Evolutionary conservation across 1,140 invertebrate genomes (phyloP).

Genomic region (Saccostrea cuccullata): DNA sequence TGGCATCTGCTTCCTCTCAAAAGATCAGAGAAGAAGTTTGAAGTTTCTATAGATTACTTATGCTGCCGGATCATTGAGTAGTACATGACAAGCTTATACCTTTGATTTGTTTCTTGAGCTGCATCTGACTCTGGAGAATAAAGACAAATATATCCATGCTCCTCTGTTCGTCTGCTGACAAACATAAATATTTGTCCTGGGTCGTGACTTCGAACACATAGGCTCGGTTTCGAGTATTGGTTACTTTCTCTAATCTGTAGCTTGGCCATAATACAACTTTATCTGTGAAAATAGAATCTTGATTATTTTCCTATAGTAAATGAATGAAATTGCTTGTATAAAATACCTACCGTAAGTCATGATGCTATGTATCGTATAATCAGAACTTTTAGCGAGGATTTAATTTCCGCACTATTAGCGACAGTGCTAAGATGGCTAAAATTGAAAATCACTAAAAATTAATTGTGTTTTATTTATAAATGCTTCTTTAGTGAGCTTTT

Average conservation of each 20-base stretch:
- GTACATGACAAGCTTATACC: slow-evolving; percentile 52
- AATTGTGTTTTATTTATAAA: no score
- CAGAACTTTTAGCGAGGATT: no score
- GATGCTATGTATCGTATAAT: no score
- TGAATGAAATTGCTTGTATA: no score
- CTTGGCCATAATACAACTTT: slow-evolving; percentile 60
- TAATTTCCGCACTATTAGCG: no score
- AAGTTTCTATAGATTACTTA: background rate
- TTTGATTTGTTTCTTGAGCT: slow-evolving; percentile 68
- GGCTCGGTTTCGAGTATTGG: slow-evolving; percentile 67
- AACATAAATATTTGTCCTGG: slow-evolving; percentile 66
- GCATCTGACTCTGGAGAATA: slow-evolving; percentile 68
- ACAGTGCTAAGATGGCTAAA: no score
- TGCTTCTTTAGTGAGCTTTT: no score
- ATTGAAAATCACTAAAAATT: no score
- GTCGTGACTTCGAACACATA: slow-evolving; percentile 73
- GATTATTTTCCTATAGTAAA: no score
- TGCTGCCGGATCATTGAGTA: background rate
- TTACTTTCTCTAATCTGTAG: slow-evolving; percentile 71
- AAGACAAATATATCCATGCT: slow-evolving; percentile 73
- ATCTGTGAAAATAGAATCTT: slow-evolving; percentile 52
- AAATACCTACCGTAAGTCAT: no score
- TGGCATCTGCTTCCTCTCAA: background rate
- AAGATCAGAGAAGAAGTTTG: background rate
- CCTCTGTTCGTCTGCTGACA: slow-evolving; percentile 71